Base-by-base conservation (phyloP, 2,797 vertebrate species). In the Tapera naevia region DNA sequence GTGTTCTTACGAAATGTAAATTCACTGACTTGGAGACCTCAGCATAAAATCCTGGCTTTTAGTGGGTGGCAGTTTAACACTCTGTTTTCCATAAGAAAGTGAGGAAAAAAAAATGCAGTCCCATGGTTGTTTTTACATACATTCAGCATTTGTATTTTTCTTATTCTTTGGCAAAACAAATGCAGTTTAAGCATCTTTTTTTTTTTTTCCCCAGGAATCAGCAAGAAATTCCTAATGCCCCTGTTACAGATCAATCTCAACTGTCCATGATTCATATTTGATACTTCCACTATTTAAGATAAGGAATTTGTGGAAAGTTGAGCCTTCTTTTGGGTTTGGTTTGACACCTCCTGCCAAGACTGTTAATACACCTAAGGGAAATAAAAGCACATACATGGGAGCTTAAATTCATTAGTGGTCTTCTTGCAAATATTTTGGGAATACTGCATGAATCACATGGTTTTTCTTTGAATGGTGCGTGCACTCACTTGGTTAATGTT, bases 1-100 rank as follows among this genome's bases (percentile, higher is more conserved):
- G 86, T 94, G 64, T 97, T 97, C 95, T 96, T 96, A 94, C 56
- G 45, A 97, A 97, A 96, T 97, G 95, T 96, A 97, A 97, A 97
- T 97, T 97, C 86, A 82, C 92, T 91, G 95, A 96, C 89, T 94
- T 91, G 76, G 94, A 97, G 86, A 97, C 91, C 75, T 97, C 93
- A 88, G 95, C 78, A 95, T 94, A 95, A 97, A 97, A 96, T 85
- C 22, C 1, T 32, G 64, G 76, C 94, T 96, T 97, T 97, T 93
- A 80, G 72, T 71, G 85, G 50, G 74, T 95, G 84, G 46, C 43
- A 81, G 74, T 78, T 97, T 97, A 97, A 96, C 95, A 81, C 94
- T 91, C 64, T 94, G 74, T 53, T 96, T 83, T 71, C 95, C 91
- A 46, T 50, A 33, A 74, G 50, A 67, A 93, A 94, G 22, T 3